A percentile compares a stretch with the other conserved stretches of the same genome.
Evolutionary conservation across 2,888 invertebrate species (phyloP).

Genomic region (Chrysolina haemoptera): DNA sequence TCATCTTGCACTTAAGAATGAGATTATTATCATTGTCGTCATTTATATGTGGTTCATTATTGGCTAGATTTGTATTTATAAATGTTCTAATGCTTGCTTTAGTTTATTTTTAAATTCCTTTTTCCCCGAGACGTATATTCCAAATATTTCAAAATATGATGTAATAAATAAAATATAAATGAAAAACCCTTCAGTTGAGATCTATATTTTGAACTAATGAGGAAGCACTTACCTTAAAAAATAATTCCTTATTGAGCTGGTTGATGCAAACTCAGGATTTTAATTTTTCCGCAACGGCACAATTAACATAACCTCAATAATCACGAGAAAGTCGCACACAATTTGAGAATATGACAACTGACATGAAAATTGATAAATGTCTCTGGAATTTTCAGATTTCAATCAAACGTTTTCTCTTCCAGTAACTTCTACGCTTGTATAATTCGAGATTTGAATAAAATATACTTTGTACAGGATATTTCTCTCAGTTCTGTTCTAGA

Average conservation of each 20-base stretch:
- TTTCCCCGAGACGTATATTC: too few species aligned
- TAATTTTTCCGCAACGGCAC: slow-evolving; percentile 27
- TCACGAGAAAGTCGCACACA: slow-evolving; percentile 11
- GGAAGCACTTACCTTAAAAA: slow-evolving; percentile 2
- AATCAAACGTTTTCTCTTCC: slow-evolving; percentile 30
- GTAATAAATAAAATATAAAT: too few species aligned
- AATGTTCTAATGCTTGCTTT: too few species aligned
- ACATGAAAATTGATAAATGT: not conserved
- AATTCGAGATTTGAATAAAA: slow-evolving; percentile 62
- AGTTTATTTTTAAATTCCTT: too few species aligned
- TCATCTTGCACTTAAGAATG: too few species aligned
- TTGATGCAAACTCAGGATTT: slow-evolving; percentile 3
- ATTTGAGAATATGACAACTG: not conserved
- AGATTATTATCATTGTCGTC: too few species aligned
- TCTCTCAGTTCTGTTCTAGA: slow-evolving; percentile 58
- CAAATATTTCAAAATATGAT: too few species aligned
- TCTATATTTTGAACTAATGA: too few species aligned
- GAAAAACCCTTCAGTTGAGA: too few species aligned
- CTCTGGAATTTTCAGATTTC: slow-evolving; percentile 22
- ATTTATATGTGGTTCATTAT: too few species aligned
- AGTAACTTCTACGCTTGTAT: slow-evolving; percentile 52
- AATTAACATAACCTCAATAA: slow-evolving; percentile 38
- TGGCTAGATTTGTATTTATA: too few species aligned
- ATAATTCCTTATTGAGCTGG: not conserved
- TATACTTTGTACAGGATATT: slow-evolving; percentile 56